These are phyloP conservation scores for Teleogryllus occipitalis DNA, from an alignment of 1,140 invertebrate species.

Conservation along the genomic window DNA sequence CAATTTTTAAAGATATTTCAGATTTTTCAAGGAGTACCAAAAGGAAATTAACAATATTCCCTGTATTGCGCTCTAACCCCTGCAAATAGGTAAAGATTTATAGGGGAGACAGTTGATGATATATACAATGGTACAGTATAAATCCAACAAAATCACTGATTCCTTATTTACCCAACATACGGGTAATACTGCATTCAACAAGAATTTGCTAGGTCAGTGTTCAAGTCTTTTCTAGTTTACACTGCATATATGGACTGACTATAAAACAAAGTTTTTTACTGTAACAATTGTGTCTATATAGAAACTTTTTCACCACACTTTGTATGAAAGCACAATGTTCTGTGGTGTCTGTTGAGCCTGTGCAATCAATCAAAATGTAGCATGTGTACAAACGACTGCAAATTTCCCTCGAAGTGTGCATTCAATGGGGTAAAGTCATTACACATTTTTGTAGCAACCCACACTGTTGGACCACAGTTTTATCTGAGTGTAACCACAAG, in stretches of 20 bases:
- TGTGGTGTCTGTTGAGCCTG: neutral
- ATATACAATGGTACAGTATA: neutral
- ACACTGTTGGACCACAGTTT: neutral
- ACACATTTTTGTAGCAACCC: neutral
- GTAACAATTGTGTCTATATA: neutral
- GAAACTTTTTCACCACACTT: neutral
- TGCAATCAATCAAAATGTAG: neutral
- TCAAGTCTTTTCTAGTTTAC: neutral
- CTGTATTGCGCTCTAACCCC: neutral
- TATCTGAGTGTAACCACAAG: neutral
- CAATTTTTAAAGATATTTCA: neutral
- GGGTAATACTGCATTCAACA: slow-evolving; percentile 4
- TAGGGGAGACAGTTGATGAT: neutral
- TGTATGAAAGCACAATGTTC: neutral
- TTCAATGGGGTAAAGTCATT: neutral
- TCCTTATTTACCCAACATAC: neutral
- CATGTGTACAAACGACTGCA: neutral
- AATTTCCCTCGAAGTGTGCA: neutral
- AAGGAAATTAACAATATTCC: neutral
- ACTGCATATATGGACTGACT: slow-evolving; percentile 4
- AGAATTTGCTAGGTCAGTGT: neutral
- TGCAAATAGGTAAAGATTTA: neutral
- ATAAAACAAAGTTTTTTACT: slow-evolving; percentile 6
- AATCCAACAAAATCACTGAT: neutral
- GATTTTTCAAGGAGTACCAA: neutral